Evolutionary conservation across 1,140 invertebrate genomes (phyloP).

Genomic region (Gryon sp.): DNA sequence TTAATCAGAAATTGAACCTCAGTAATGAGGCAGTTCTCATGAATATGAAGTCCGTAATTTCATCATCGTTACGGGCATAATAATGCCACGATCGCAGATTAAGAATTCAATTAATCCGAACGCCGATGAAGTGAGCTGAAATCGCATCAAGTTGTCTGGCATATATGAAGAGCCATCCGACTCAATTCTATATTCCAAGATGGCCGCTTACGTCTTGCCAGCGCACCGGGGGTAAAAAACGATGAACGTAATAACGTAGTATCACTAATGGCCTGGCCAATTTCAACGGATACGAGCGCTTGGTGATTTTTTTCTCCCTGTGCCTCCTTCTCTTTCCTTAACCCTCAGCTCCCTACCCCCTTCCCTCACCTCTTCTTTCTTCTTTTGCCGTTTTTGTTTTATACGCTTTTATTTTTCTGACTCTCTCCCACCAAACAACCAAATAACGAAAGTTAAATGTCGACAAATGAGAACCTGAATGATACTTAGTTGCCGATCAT

Average conservation of each 20-base stretch:
- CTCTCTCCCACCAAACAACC: constrained; percentile 43
- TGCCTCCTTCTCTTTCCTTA: too few relatives aligned
- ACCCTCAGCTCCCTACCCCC: too few relatives aligned
- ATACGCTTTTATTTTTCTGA: constrained; percentile 39
- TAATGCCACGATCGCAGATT: constrained; percentile 47
- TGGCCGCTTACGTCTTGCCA: constrained; percentile 71
- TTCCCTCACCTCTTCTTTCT: constrained; percentile 2
- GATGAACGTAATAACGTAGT: constrained; percentile 79
- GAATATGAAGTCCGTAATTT: constrained; percentile 32
- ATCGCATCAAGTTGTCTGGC: constrained; percentile 44
- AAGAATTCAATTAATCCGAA: constrained; percentile 58
- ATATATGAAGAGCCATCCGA: constrained; percentile 51
- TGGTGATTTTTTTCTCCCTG: constrained; percentile 62
- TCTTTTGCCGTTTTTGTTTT: constrained; percentile 22
- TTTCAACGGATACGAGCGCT: constrained; percentile 76
- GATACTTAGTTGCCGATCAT: constrained; percentile 48
- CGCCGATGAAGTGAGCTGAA: constrained; percentile 46
- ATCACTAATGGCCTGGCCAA: constrained; percentile 79
- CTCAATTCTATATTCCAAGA: constrained; percentile 77
- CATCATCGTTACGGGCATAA: constrained; percentile 43
- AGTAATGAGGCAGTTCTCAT: constrained; percentile 38
- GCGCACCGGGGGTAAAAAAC: constrained; percentile 75
- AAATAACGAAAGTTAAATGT: constrained; percentile 62
- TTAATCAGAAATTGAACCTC: constrained; percentile 46
- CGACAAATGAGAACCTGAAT: constrained; percentile 57